phyloP scores from a whole-genome alignment of 2,113 vertebrate genomes.

The Speoplatyrhinus poulsoni region DNA sequence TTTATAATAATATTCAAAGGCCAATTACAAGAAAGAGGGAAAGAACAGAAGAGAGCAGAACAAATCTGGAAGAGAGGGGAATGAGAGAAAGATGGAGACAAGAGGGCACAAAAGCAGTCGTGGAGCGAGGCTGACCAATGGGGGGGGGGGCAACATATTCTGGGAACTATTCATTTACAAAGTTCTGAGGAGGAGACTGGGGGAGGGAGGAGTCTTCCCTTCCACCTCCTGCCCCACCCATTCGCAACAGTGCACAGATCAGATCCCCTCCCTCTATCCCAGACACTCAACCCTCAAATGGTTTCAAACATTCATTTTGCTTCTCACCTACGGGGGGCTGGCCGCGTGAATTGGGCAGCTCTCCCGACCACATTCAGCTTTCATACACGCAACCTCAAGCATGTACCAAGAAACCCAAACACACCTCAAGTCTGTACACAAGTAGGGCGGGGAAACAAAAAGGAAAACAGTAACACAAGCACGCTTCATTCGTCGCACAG shows the following conservation, averaged over 20 bases:
- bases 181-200: constrained; percentile 83
- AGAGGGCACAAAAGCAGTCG: constrained; percentile 75
- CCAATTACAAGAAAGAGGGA: constrained; percentile 68
- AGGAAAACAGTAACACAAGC: constrained; percentile 34
- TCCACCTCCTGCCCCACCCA: constrained; percentile 39
- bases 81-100: constrained; percentile 16
- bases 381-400: constrained; percentile 79
- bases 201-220: constrained; percentile 38
- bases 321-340: constrained; percentile 80
- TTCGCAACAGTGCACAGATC: constrained; percentile 85
- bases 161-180: constrained; percentile 79
- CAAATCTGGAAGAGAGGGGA: constrained; percentile 26
- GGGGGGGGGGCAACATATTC: no score
- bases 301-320: constrained; percentile 89
- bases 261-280: constrained; percentile 66
- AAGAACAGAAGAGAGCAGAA: constrained; percentile 53
- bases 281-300: constrained; percentile 41
- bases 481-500: constrained; percentile 65
- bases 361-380: constrained; percentile 43
- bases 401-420: constrained; percentile 80
- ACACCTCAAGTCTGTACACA: constrained; percentile 70
- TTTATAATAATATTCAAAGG: constrained; percentile 87
- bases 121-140: constrained; percentile 54
- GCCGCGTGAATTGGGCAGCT: constrained; percentile 59
- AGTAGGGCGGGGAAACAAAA: constrained; percentile 16